Base-by-base conservation (phyloP, 2,797 vertebrate genomes). In the Varecia variegata region DNA sequence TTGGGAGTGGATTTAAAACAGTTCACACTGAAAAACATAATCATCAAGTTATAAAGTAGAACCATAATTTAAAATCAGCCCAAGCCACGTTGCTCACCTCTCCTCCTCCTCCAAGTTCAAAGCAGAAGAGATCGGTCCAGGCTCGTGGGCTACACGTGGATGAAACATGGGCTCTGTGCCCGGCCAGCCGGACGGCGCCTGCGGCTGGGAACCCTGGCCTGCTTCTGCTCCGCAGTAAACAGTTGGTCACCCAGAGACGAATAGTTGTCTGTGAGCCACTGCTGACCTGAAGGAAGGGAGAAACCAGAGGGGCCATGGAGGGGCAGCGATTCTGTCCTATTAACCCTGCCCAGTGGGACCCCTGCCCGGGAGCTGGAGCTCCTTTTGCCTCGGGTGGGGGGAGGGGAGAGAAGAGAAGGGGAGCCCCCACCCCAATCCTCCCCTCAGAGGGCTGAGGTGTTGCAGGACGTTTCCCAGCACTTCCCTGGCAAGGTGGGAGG, bases 91-190 rank as follows among this genome's bases (percentile, higher is more conserved):
- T 13, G 0, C 14, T 9, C 50, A 7, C 32, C 32, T 47, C 5
- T 15, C 20, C 27, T 38, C 12, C 32, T 7, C 11, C 14, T 52
- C 65, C n/a, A 4, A 27, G 20, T 20, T 81, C 65, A 8, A 35
- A 18, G 8, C 43, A 17, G 68, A 73, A 60, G 79, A 35, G 67
- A 45, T 5, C 43, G 82, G 32, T 5, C 25, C 12, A 67, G 40
- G 17, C 38, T 54, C 0, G 0, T 23, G 10, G 60, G 50, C 4
- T 38, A 18, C 35, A 3, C 10, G 0, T 0, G 0, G 76, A 27
- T 0, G 11, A 27, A 25, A 43, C 12, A 1, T 13, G 8, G 27
- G 32, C 18, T 60, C 2, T 5, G 5, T 3, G 20, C 23, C 1
- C 3, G 70, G 38, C 17, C 15, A 5, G 17, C 12, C 0, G 1